Evolutionary conservation across 2,113 vertebrate species (phyloP).

Genomic region (Accipiter cooperii): DNA sequence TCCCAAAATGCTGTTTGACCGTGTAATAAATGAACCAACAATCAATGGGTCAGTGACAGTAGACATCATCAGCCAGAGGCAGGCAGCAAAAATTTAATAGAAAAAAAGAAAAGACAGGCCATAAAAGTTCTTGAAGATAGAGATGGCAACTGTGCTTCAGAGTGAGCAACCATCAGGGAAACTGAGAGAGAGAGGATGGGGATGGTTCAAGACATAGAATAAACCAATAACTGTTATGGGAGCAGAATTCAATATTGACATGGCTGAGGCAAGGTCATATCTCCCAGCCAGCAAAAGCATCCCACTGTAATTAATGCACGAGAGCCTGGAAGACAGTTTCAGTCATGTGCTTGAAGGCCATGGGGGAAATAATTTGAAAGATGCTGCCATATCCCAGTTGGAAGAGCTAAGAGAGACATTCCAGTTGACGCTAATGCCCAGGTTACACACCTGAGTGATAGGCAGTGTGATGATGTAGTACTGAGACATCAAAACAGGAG

Average conservation of each 20-base stretch:
- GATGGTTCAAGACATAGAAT: not conserved
- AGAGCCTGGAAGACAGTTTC: not conserved
- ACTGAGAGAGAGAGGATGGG: not conserved
- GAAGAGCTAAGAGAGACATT: not conserved
- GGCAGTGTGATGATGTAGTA: not conserved
- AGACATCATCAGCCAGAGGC: not conserved
- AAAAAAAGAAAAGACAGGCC: no score
- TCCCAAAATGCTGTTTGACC: not conserved
- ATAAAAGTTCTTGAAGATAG: not conserved
- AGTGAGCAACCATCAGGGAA: not conserved
- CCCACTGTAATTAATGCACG: not conserved
- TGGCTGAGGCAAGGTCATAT: not conserved
- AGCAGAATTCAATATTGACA: not conserved
- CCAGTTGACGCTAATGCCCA: not conserved
- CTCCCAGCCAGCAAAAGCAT: not conserved
- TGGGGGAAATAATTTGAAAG: not conserved
- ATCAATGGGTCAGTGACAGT: not conserved
- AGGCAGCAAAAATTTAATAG: not conserved
- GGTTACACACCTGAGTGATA: not conserved
- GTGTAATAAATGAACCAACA: not conserved
- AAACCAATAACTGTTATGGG: not conserved
- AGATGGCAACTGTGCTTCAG: not conserved
- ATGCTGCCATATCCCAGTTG: not conserved
- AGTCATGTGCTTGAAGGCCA: not conserved
- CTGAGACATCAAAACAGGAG: not conserved